Evolutionary conservation across 53 echinoderm and acorn worm genomes (phyloP).

Genomic region (Temnopleurus reevesii): DNA sequence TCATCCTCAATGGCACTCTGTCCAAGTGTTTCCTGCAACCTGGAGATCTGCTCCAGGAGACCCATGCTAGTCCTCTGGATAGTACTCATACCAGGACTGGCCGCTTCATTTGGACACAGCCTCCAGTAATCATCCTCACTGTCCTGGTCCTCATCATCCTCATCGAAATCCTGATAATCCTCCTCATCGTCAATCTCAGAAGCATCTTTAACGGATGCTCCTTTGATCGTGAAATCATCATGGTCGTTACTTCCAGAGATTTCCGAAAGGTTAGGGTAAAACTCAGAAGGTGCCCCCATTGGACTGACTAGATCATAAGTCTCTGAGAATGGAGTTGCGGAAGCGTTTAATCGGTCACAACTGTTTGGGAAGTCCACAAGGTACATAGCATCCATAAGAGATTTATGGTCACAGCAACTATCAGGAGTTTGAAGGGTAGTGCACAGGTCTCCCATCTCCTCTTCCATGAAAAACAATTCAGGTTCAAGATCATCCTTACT

Average conservation of each 20-base stretch:
- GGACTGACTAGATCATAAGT: constrained; percentile 47
- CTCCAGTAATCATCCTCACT: constrained; percentile 61
- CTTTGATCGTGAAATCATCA: constrained; percentile 44
- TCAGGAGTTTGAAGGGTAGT: constrained; percentile 43
- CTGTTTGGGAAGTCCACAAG: constrained; percentile 36
- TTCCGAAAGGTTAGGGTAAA: constrained; percentile 52
- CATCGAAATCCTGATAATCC: not conserved
- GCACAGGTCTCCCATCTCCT: constrained; percentile 56
- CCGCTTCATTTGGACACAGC: constrained; percentile 35
- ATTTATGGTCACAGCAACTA: not conserved
- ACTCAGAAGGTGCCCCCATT: constrained; percentile 51
- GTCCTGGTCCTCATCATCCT: constrained; percentile 26
- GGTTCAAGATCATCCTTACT: constrained; percentile 36
- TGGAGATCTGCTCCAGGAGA: constrained; percentile 47
- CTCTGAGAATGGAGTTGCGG: constrained; percentile 40
- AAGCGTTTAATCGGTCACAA: constrained; percentile 1
- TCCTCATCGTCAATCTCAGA: constrained; percentile 40
- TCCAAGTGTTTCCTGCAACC: constrained; percentile 50
- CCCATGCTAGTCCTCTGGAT: constrained; percentile 59
- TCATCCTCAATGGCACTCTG: not conserved
- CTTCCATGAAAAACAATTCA: constrained; percentile 56
- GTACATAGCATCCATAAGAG: constrained; percentile 16
- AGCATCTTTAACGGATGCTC: constrained; percentile 48
- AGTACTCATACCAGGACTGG: constrained; percentile 18
- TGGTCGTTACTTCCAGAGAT: constrained; percentile 52